Evolutionary conservation across 2,113 vertebrate species (phyloP).

Genomic region (Prinia subflava): DNA sequence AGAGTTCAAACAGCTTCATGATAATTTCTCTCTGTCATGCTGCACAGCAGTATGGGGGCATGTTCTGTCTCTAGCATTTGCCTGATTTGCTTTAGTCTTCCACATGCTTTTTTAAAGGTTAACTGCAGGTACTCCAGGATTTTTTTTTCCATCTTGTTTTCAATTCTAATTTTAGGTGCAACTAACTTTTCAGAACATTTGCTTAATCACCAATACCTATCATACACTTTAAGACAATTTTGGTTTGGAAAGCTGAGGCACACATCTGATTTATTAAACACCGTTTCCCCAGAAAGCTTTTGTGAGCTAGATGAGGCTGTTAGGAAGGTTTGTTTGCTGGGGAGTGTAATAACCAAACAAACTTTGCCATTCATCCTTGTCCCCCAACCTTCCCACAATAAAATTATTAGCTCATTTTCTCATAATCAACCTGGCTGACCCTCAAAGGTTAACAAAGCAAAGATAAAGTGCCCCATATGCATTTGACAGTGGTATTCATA

Average conservation of each 20-base stretch:
- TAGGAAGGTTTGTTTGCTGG: neutral
- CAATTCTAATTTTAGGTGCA: neutral
- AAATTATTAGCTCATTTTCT: conserved; percentile 9
- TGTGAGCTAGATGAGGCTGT: neutral
- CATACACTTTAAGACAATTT: neutral
- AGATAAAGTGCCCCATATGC: neutral
- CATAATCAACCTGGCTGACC: neutral
- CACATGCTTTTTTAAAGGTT: neutral
- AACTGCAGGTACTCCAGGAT: neutral
- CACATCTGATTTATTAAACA: neutral
- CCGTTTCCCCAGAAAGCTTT: neutral
- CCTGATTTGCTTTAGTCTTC: neutral
- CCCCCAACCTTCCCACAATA: neutral
- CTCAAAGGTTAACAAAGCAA: neutral
- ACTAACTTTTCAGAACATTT: neutral
- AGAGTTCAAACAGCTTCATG: neutral
- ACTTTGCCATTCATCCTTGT: neutral
- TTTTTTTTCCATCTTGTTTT: neutral
- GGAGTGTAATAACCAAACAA: neutral
- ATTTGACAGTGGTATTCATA: neutral
- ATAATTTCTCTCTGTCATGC: neutral
- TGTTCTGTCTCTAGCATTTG: neutral
- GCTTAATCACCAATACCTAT: neutral
- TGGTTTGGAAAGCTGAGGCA: neutral
- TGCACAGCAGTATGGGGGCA: neutral